Conservation (phyloP, 2,113 vertebrate species). For the Mesoclemmys tuberculata region DNA sequence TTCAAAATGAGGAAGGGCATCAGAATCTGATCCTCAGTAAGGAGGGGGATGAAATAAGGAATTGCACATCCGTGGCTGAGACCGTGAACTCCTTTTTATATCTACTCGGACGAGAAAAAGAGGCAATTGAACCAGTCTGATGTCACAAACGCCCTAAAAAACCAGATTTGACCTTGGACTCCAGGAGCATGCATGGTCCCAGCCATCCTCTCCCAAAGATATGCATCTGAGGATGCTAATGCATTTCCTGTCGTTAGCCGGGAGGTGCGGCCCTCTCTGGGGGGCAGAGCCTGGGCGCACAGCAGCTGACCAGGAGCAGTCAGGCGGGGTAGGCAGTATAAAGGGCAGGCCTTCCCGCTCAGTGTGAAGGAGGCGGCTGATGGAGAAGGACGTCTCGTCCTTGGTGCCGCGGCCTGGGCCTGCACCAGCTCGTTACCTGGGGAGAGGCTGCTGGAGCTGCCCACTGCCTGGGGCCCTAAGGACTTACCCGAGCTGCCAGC, state of each 20-base stretch:
- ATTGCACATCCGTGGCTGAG: neutral
- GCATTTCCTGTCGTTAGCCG: neutral
- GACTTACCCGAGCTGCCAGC: too few relatives aligned
- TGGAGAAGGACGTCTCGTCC: too few relatives aligned
- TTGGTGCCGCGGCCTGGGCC: too few relatives aligned
- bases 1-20: slow-evolving; percentile 7
- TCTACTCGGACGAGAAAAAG: slow-evolving; percentile 32
- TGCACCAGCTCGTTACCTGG: too few relatives aligned
- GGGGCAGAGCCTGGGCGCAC: too few relatives aligned
- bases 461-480: too few relatives aligned
- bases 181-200: neutral
- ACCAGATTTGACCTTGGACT: neutral
- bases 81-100: slow-evolving; percentile 17
- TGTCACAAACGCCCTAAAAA: slow-evolving; percentile 8
- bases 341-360: too few relatives aligned
- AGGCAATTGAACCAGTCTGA: slow-evolving; percentile 31
- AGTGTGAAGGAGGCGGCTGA: too few relatives aligned
- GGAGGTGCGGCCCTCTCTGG: too few relatives aligned
- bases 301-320: too few relatives aligned
- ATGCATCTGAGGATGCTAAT: neutral
- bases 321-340: too few relatives aligned
- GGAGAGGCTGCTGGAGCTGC: too few relatives aligned
- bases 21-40: slow-evolving; percentile 9
- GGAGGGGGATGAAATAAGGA: neutral
- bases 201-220: neutral